A percentile compares a stretch with the other conserved stretches of the same genome.
These are phyloP conservation scores for Chlamydotis undulata DNA, from an alignment of 2,113 vertebrate genomes.

Conservation along the genomic window DNA sequence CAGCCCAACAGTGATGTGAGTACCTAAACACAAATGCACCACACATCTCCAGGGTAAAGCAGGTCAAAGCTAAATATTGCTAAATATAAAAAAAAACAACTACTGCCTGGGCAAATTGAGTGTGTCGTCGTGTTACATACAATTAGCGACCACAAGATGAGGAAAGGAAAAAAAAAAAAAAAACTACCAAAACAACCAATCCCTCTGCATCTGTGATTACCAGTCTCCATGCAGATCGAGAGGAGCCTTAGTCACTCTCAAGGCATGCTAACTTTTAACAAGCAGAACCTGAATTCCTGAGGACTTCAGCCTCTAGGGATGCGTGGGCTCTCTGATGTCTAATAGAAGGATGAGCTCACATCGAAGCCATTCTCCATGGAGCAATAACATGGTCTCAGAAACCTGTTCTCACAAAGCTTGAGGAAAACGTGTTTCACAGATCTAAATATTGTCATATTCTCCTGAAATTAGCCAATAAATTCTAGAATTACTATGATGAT, in stretches of 20 bases:
- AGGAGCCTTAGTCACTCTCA: slow-evolving; percentile 5
- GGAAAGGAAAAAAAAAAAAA: neutral
- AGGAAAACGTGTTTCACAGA: neutral
- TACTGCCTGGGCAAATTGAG: neutral
- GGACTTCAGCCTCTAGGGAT: neutral
- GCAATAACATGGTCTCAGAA: neutral
- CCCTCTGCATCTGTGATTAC: neutral
- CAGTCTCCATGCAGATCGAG: neutral
- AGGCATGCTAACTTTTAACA: neutral
- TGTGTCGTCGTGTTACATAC: neutral
- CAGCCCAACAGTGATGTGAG: neutral
- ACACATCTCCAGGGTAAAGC: neutral
- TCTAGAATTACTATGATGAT: neutral
- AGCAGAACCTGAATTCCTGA: slow-evolving; percentile 38
- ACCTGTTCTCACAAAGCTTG: neutral
- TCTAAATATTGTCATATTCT: neutral
- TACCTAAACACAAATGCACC: neutral
- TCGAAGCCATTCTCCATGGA: neutral
- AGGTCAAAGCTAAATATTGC: neutral
- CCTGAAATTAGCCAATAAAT: neutral
- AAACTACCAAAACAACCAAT: neutral
- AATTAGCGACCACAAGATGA: neutral
- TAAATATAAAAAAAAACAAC: neutral
- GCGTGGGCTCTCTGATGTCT: neutral
- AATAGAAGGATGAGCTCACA: neutral